A percentile compares a stretch with the other conserved stretches of the same genome.
phyloP scores from a whole-genome alignment of 2,888 invertebrate genomes.

The Andricus quercusramuli region DNA sequence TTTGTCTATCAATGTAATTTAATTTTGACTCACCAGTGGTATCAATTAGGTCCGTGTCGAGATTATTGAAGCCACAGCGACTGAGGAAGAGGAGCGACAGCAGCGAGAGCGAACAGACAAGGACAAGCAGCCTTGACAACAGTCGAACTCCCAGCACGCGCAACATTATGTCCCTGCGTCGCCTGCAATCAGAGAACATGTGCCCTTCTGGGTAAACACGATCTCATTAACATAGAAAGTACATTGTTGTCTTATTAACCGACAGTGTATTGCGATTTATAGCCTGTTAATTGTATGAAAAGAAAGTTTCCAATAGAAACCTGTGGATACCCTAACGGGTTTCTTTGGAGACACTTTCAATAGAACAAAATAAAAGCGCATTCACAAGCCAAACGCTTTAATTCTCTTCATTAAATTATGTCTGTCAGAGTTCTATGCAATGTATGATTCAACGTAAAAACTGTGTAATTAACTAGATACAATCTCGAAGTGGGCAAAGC shows the following conservation, averaged over 20 bases:
- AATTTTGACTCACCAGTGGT: conserved; percentile 67
- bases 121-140: conserved; percentile 81
- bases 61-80: conserved; percentile 80
- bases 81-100: conserved; percentile 81
- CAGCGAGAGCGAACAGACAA: conserved; percentile 81
- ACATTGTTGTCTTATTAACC: conserved; percentile 10
- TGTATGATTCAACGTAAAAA: too few relatives aligned
- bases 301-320: too few relatives aligned
- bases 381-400: too few relatives aligned
- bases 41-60: conserved; percentile 73
- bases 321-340: too few relatives aligned
- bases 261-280: neutral
- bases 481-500: too few relatives aligned
- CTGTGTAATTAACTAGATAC: too few relatives aligned
- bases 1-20: conserved; percentile 28
- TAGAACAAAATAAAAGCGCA: too few relatives aligned
- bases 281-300: too few relatives aligned
- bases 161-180: conserved; percentile 78
- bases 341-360: too few relatives aligned
- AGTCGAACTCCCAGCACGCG: conserved; percentile 81
- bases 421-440: too few relatives aligned
- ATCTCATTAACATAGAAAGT: conserved; percentile 27
- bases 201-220: conserved; percentile 35
- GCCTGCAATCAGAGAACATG: conserved; percentile 65
- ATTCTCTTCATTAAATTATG: too few relatives aligned